A percentile compares a stretch with the other conserved stretches of the same genome.
phyloP scores from a whole-genome alignment of 1,140 invertebrate genomes.

The Microplitis mediator region DNA sequence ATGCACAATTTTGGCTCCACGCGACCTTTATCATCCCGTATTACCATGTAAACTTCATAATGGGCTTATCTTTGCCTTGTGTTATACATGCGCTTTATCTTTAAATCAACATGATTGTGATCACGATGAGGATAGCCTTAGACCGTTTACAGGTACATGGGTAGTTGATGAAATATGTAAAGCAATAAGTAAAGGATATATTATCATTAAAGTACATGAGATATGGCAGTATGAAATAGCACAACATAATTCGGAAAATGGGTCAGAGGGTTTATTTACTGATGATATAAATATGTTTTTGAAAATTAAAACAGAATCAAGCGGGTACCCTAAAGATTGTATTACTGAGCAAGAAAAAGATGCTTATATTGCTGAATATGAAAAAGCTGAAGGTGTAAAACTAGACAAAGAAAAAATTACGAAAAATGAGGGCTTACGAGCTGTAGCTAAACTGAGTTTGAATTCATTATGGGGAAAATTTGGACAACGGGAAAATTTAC shows the following conservation, averaged over 20 bases:
- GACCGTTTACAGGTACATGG: slow-evolving; percentile 51
- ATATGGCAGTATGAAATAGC: slow-evolving; percentile 33
- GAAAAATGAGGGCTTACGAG: too few species aligned
- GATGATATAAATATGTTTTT: slow-evolving; percentile 44
- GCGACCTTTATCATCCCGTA: slow-evolving; percentile 34
- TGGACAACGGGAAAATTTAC: too few species aligned
- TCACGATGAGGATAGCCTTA: slow-evolving; percentile 35
- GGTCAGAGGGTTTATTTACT: slow-evolving; percentile 37
- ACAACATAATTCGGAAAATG: slow-evolving; percentile 15
- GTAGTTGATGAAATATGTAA: slow-evolving; percentile 49
- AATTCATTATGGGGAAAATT: too few species aligned
- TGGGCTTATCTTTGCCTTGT: slow-evolving; percentile 34
- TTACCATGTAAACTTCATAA: slow-evolving; percentile 23
- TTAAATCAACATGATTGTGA: slow-evolving; percentile 26
- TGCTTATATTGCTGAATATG: slow-evolving; percentile 48
- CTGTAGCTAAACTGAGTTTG: too few species aligned
- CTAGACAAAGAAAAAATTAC: slow-evolving; percentile 47
- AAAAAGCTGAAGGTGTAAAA: slow-evolving; percentile 47
- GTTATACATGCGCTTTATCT: slow-evolving; percentile 29
- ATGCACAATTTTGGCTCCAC: slow-evolving; percentile 35
- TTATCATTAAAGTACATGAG: slow-evolving; percentile 37
- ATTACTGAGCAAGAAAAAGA: slow-evolving; percentile 34
- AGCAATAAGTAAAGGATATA: slow-evolving; percentile 49
- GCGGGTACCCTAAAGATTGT: slow-evolving; percentile 39
- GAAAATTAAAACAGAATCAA: slow-evolving; percentile 46